phyloP scores from a whole-genome alignment of 2,797 vertebrate species.

The Poecilia velifera region DNA sequence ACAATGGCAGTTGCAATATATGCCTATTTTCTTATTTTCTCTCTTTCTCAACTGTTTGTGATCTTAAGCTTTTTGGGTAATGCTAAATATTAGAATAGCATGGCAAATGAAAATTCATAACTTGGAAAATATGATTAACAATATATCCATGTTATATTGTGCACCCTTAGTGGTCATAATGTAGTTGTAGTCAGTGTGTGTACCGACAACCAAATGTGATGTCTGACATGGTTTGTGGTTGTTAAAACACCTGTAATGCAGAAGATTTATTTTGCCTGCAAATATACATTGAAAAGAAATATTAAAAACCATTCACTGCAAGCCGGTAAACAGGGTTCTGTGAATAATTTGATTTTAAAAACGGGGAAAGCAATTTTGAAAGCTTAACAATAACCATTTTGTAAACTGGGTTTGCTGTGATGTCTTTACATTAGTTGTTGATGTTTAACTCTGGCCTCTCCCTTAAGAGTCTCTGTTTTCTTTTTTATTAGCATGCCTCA shows the following conservation, averaged over 20 bases:
- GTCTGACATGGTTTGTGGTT: neutral
- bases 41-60: neutral
- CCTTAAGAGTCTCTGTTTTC: conserved; percentile 1
- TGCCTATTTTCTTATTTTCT: neutral
- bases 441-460: neutral
- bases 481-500: conserved; percentile 20
- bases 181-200: neutral
- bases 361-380: neutral
- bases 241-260: neutral
- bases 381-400: neutral
- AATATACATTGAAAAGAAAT: neutral
- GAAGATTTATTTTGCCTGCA: neutral
- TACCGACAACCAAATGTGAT: neutral
- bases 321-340: neutral
- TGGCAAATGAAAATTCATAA: neutral
- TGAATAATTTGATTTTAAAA: neutral
- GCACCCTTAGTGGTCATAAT: neutral
- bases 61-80: neutral
- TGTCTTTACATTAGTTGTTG: neutral
- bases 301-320: neutral
- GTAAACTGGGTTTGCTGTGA: neutral
- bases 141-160: neutral
- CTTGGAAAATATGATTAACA: neutral
- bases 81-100: neutral
- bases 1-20: neutral